Conservation (phyloP, 2,888 invertebrate species). For the Cosmopolites sordidus region DNA sequence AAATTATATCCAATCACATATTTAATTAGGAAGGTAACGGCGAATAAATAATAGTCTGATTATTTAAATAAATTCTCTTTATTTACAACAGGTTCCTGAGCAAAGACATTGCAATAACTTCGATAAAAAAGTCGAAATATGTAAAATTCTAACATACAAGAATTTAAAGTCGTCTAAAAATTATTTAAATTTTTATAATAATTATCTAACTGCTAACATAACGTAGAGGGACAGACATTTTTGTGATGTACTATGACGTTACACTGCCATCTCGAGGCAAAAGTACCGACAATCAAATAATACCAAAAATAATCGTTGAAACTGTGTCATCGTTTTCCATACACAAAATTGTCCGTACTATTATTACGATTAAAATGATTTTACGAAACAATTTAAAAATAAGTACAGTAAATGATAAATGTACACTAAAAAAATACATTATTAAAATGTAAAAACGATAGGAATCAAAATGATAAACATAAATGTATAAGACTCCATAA, state of each 20-base stretch:
- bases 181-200: too few species aligned
- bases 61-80: slow-evolving; percentile 30
- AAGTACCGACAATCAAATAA: too few species aligned
- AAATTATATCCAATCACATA: too few species aligned
- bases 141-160: slow-evolving; percentile 11
- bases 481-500: slow-evolving; percentile 2
- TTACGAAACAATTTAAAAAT: slow-evolving; percentile 8
- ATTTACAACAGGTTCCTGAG: slow-evolving; percentile 45
- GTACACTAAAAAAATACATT: slow-evolving; percentile 14
- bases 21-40: too few species aligned
- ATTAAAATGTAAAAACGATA: slow-evolving; percentile 11
- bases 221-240: too few species aligned
- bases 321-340: neutral
- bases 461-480: slow-evolving; percentile 13
- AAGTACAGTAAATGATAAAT: slow-evolving; percentile 11
- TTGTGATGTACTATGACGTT: too few species aligned
- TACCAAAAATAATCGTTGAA: too few species aligned
- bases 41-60: neutral
- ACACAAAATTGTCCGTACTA: neutral
- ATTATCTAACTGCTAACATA: too few species aligned
- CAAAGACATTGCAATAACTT: slow-evolving; percentile 44
- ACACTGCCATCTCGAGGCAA: too few species aligned
- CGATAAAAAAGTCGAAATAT: slow-evolving; percentile 22
- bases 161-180: neutral
- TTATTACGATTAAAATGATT: neutral